Evolutionary conservation across 2,797 vertebrate genomes (phyloP), one percentile per base, ranked within the genome.

Genomic region (Kryptopterus vitreolus): DNA sequence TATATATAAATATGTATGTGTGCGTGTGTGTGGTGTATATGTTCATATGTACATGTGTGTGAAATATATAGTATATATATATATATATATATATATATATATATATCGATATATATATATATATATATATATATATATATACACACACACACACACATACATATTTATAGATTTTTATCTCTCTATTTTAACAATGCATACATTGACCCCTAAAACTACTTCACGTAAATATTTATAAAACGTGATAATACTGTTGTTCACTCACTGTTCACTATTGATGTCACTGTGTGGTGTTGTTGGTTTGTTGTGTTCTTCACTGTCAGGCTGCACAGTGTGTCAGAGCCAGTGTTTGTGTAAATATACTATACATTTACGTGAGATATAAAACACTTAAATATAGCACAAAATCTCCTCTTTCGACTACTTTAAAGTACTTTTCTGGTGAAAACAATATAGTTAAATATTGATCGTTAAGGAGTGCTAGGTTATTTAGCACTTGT

Each of bases 281-380:
- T 55, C 35, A 4, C 29, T 68, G 72, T 43, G 24, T 68, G 35
- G 16, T 75, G 35, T 33, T 75, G 52, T 48, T 16, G 24, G 35
- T 68, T 53, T 76, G 31, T 24, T 5, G 33, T 4, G 11, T 69
- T 26, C n/a, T 26, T 68, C 43, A 46, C 38, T 24, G 63, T 26
- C 22, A 16, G 63, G 62, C 20, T 29, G 33, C 26, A 53, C 1
- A 62, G 57, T 20, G 69, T 50, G 24, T 29, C 43, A 52, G 20
- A 63, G 78, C 24, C 43, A 52, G 20, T 76, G 78, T 33, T 73
- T 7, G 43, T 62, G 57, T 53, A n/a, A n/a, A 61, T 22, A 22
- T 15, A 4, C 24, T 43, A 16, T 31, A 61, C 48, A 20, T 29
- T 53, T 48, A 29, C 33, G 24, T 16, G n/a, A 20, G 62, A 22